Conservation (phyloP, 1,140 invertebrate species). For the Brachystomella parvula region DNA sequence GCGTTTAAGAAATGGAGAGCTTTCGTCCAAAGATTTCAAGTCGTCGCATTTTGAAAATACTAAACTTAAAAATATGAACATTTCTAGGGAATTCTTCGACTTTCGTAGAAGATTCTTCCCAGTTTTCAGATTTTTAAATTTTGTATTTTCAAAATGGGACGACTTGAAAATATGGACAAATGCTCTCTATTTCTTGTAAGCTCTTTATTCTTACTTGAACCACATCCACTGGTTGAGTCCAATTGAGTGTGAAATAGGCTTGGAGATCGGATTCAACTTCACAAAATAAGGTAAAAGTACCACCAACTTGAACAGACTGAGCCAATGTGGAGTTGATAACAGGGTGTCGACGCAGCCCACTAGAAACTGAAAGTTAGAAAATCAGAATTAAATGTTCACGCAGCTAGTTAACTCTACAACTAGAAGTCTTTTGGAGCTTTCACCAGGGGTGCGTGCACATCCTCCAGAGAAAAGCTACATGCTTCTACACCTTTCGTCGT, state of each 20-base stretch:
- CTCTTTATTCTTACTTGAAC: constrained; percentile 5
- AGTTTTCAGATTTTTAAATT: neutral
- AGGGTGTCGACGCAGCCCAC: neutral
- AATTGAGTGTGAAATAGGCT: constrained; percentile 5
- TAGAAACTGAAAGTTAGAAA: neutral
- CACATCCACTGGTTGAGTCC: constrained; percentile 2
- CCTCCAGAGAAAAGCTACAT: neutral
- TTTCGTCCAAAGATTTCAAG: neutral
- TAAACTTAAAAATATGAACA: neutral
- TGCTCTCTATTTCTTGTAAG: too few relatives aligned
- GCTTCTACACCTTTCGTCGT: neutral
- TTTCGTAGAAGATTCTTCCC: neutral
- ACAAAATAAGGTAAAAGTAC: constrained; percentile 9
- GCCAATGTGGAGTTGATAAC: constrained; percentile 9
- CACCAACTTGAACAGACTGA: neutral
- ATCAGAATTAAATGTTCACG: neutral
- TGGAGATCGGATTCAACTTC: neutral
- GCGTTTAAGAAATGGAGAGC: neutral
- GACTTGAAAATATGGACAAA: too few relatives aligned
- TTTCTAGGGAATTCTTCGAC: neutral
- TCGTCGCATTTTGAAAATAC: neutral
- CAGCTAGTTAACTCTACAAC: neutral
- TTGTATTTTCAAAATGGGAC: neutral
- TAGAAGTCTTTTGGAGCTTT: neutral
- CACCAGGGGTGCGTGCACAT: neutral